Evolutionary conservation across 2,113 vertebrate genomes (phyloP).

Genomic region (Cranoglanis bouderius): DNA sequence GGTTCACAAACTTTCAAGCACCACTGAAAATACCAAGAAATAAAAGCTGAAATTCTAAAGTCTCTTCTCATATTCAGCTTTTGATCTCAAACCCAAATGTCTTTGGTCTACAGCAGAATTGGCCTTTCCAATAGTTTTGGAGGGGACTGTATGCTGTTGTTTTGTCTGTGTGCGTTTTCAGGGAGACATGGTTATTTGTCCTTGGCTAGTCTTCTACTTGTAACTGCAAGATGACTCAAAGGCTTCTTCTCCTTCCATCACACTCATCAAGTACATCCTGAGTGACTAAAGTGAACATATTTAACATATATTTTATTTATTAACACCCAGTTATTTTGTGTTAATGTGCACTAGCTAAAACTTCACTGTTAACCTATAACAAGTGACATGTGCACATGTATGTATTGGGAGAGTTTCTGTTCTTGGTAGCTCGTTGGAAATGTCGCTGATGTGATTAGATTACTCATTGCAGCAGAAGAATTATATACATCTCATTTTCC

Average conservation of each 20-base stretch:
- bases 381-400: not conserved
- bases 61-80: no score
- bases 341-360: not conserved
- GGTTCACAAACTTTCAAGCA: no score
- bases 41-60: no score
- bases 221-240: conserved; percentile 11
- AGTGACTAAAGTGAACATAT: not conserved
- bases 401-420: conserved; percentile 5
- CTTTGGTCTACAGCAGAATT: no score
- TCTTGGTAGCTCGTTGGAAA: conserved; percentile 32
- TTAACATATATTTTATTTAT: not conserved
- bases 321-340: not conserved
- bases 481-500: conserved; percentile 3
- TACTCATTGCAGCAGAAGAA: conserved; percentile 41
- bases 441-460: conserved; percentile 45
- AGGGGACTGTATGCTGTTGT: not conserved
- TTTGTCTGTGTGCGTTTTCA: not conserved
- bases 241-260: not conserved
- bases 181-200: not conserved
- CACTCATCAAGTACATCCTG: not conserved
- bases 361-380: not conserved
- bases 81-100: no score
- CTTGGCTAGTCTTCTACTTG: not conserved
- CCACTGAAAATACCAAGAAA: no score
- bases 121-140: no score